A percentile compares a stretch with the other conserved stretches of the same genome.
Conservation (phyloP, 1,140 invertebrate genomes). For the Psilanteris sp. region DNA sequence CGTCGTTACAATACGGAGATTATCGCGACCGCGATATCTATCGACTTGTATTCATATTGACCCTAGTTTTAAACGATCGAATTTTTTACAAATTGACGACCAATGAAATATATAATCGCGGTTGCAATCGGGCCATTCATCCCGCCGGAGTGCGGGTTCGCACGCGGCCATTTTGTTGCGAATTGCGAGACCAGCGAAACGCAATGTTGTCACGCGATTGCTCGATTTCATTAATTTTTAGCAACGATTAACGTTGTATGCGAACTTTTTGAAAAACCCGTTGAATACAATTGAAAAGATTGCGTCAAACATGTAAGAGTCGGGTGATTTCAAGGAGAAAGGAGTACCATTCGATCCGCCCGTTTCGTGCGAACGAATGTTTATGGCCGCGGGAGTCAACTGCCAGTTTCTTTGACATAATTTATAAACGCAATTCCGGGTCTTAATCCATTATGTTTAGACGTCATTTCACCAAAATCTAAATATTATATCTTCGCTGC, state of each 20-base stretch:
- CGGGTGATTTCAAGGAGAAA: slow-evolving; percentile 17
- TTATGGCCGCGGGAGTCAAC: slow-evolving; percentile 27
- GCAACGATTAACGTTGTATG: slow-evolving; percentile 8
- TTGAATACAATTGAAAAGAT: background rate
- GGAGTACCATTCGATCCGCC: slow-evolving; percentile 14
- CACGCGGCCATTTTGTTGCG: slow-evolving; percentile 8
- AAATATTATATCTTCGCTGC: slow-evolving; percentile 22
- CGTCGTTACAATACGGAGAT: slow-evolving; percentile 50
- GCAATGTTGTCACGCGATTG: slow-evolving; percentile 9
- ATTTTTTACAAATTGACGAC: slow-evolving; percentile 47
- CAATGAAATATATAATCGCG: slow-evolving; percentile 30
- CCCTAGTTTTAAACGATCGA: slow-evolving; percentile 19
- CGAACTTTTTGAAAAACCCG: slow-evolving; percentile 7
- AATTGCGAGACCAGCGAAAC: background rate
- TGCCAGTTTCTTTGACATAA: slow-evolving; percentile 7
- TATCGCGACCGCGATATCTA: slow-evolving; percentile 19
- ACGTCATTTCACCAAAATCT: background rate
- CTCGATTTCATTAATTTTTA: slow-evolving; percentile 28
- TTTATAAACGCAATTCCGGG: slow-evolving; percentile 35
- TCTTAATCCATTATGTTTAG: slow-evolving; percentile 32
- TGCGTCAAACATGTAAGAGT: slow-evolving; percentile 5
- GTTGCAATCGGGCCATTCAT: slow-evolving; percentile 10
- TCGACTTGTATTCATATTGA: slow-evolving; percentile 54
- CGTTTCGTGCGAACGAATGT: slow-evolving; percentile 12
- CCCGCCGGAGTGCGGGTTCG: background rate